Percentiles rank a stretch among this genome's conserved stretches.
phyloP scores from a whole-genome alignment of 2,888 invertebrate species.

The Coelinius sp. region DNA sequence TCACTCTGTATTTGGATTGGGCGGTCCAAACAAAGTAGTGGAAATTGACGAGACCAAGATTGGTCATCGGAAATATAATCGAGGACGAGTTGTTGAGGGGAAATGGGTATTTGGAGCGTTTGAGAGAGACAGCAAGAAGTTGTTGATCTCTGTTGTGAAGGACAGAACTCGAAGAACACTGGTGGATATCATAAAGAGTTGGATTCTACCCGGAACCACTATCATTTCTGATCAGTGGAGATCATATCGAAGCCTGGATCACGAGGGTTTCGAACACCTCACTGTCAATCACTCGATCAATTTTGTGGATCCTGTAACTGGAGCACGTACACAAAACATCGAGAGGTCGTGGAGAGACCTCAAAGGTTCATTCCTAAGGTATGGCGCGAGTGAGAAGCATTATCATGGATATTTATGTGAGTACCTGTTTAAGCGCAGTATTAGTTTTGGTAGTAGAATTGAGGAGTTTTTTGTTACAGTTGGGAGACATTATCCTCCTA shows the following conservation, averaged over 20 bases:
- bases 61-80: conserved; percentile 41
- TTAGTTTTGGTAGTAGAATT: no score
- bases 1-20: conserved; percentile 8
- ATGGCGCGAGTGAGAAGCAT: conserved; percentile 20
- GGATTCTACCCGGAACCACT: conserved; percentile 50
- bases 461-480: no score
- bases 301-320: conserved; percentile 50
- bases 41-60: conserved; percentile 44
- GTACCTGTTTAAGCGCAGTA: conserved; percentile 28
- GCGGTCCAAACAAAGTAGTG: conserved; percentile 16
- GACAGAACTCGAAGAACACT: conserved; percentile 38
- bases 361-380: conserved; percentile 39
- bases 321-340: conserved; percentile 49
- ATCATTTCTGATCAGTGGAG: conserved; percentile 54
- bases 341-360: conserved; percentile 44
- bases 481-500: no score
- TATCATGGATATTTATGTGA: conserved; percentile 27
- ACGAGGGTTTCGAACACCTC: conserved; percentile 38
- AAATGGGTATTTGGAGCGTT: conserved; percentile 46
- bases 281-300: no score
- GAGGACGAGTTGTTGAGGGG: conserved; percentile 40
- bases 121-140: conserved; percentile 28
- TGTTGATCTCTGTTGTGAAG: conserved; percentile 41
- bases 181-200: conserved; percentile 45
- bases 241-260: conserved; percentile 49